Percentiles rank a stretch among this genome's conserved stretches.
These are phyloP conservation scores for Reinhardtius hippoglossoides DNA, from an alignment of 2,113 vertebrate genomes.

Conservation along the genomic window DNA sequence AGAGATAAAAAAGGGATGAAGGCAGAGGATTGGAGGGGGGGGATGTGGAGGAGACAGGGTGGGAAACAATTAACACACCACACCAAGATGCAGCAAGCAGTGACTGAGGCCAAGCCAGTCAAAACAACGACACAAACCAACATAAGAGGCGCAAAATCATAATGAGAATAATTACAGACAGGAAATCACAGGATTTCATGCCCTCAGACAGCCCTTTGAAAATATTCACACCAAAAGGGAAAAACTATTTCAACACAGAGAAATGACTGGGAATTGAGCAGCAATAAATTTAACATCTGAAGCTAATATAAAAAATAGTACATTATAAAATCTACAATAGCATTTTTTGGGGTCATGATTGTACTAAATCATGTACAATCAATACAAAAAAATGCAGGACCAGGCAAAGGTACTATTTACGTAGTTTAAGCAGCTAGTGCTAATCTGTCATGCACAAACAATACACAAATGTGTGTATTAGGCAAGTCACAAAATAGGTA, in stretches of 20 bases:
- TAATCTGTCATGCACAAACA: not conserved
- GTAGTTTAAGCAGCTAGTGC: not conserved
- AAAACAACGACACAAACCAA: constrained; percentile 70
- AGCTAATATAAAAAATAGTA: not conserved
- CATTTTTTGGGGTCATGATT: not conserved
- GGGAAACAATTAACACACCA: constrained; percentile 89
- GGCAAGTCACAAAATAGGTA: not conserved
- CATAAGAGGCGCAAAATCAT: constrained; percentile 44
- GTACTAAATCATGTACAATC: not conserved
- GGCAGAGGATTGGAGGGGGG: constrained; percentile 59
- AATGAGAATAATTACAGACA: constrained; percentile 45
- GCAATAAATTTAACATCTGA: constrained; percentile 11
- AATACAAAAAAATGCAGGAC: not conserved
- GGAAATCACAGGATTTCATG: constrained; percentile 40
- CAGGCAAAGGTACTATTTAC: not conserved
- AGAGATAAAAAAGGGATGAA: constrained; percentile 37
- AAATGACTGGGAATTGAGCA: constrained; percentile 25
- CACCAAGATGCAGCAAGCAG: constrained; percentile 85
- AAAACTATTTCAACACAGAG: constrained; percentile 12
- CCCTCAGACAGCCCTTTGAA: constrained; percentile 3
- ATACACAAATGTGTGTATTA: not conserved
- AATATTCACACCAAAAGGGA: constrained; percentile 30
- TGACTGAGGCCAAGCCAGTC: constrained; percentile 62
- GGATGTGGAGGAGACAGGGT: constrained; percentile 70
- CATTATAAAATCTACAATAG: not conserved